Evolutionary conservation across 2,888 invertebrate species (phyloP), one percentile per base, ranked within the genome.

Genomic region (Colostygia pectinataria): DNA sequence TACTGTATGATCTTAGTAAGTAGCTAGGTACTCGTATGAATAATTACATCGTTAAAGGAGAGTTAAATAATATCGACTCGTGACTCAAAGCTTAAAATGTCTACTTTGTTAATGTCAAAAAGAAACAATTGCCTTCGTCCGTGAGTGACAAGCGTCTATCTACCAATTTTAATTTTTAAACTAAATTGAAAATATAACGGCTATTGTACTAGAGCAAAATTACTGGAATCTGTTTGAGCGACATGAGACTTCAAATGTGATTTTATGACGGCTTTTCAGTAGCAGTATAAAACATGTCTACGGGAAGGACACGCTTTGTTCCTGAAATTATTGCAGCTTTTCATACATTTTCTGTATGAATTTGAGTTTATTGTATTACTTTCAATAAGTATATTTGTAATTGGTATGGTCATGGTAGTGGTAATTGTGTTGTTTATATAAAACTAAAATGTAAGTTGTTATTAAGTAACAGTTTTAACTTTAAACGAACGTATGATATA

Each of bases 71-170:
- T 37, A 6, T 10, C 9, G 25, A 44, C 36, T 36, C 9, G 41
- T 41, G 28, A 40, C 31, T 37, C 36, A 41, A 34, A 34, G 15
- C 40, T 54, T 37, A 42, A 40, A 48, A 42, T n/a, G 10, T 34
- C 33, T 50, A 42, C 46, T 42, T 63, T 61, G 65, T 54, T 46
- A 57, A 61, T 59, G 62, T 65, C 61, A 62, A 54, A 59, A 53
- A 52, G 13, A 71, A n/a, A 75, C 71, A 71, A 76, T 69, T 64
- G 67, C 61, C 55, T 56, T 49, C 29, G 37, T 52, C 18, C 13
- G 12, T 83, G 80, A 84, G 56, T 78, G 86, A 78, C 84, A 84
- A 50, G 63, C 83, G 72, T 84, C 59, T 51, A 47, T 61, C 53
- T 59, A 52, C 37, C 64, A 59, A 79, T 77, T 81, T 68, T 56